Percentiles rank a stretch among this genome's conserved stretches.
phyloP scores from a whole-genome alignment of 2,113 vertebrate genomes.

The Otocyon megalotis region DNA sequence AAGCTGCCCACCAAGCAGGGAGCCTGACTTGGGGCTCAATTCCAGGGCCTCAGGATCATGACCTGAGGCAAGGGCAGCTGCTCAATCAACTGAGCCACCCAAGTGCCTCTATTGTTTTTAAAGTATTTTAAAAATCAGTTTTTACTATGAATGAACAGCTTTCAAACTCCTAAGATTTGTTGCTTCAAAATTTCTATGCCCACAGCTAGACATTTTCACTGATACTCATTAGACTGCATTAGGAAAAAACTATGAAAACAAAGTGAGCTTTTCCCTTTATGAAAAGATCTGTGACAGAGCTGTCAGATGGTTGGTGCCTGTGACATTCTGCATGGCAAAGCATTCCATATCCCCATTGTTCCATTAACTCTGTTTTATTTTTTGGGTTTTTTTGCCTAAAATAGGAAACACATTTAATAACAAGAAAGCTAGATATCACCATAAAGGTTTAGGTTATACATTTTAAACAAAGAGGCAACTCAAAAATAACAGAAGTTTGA shows the following conservation, averaged over 20 bases:
- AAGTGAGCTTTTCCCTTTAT: not conserved
- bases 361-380: not conserved
- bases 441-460: not conserved
- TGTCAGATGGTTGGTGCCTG: not conserved
- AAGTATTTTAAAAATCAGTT: not conserved
- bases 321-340: not conserved
- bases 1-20: no score
- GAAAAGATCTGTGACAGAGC: not conserved
- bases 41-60: not conserved
- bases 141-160: not conserved
- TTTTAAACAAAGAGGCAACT: constrained; percentile 25
- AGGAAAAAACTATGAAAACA: not conserved
- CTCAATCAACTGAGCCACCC: not conserved
- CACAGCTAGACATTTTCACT: constrained; percentile 4
- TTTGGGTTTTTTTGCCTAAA: not conserved
- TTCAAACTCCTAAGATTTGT: constrained; percentile 48
- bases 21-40: no score
- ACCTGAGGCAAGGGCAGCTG: not conserved
- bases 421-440: not conserved
- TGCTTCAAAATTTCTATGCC: constrained; percentile 30
- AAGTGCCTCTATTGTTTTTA: not conserved
- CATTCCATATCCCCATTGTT: not conserved
- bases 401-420: not conserved
- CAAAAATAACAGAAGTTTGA: constrained; percentile 43
- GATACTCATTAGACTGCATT: not conserved